Conservation (phyloP, 2,113 vertebrate genomes). For the Carassius gibelio region DNA sequence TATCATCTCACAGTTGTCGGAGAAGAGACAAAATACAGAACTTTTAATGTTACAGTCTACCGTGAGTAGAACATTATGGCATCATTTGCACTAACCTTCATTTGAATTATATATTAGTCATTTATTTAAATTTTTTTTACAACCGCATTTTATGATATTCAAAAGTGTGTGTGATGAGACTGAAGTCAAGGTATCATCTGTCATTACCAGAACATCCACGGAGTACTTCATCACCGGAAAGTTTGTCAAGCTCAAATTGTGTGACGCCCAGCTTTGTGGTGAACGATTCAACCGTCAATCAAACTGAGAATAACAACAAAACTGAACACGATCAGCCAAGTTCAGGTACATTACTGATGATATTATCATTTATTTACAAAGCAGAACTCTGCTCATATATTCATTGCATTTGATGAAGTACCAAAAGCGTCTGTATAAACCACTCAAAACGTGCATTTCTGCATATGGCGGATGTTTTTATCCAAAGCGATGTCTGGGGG, state of each 20-base stretch:
- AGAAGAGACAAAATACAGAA: background rate
- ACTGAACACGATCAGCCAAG: too few species aligned
- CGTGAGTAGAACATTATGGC: background rate
- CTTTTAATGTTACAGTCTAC: background rate
- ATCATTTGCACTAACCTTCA: background rate
- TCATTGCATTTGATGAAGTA: too few species aligned
- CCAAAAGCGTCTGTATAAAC: too few species aligned
- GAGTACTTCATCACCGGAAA: background rate
- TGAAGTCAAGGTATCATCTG: background rate
- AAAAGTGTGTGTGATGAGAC: background rate
- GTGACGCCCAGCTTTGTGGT: background rate
- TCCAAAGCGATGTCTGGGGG: too few species aligned
- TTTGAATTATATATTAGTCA: background rate
- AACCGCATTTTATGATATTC: background rate
- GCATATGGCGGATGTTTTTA: too few species aligned
- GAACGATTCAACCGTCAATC: too few species aligned
- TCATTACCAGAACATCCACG: background rate
- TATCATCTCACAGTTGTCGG: background rate
- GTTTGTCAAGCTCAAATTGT: background rate
- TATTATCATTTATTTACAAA: too few species aligned
- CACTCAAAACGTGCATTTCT: too few species aligned
- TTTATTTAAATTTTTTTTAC: background rate
- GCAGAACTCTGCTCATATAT: too few species aligned
- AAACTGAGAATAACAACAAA: too few species aligned
- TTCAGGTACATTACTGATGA: too few species aligned